These are phyloP conservation scores for Periophthalmus magnuspinnatus DNA, from an alignment of 2,797 vertebrate species.

Conservation along the genomic window DNA sequence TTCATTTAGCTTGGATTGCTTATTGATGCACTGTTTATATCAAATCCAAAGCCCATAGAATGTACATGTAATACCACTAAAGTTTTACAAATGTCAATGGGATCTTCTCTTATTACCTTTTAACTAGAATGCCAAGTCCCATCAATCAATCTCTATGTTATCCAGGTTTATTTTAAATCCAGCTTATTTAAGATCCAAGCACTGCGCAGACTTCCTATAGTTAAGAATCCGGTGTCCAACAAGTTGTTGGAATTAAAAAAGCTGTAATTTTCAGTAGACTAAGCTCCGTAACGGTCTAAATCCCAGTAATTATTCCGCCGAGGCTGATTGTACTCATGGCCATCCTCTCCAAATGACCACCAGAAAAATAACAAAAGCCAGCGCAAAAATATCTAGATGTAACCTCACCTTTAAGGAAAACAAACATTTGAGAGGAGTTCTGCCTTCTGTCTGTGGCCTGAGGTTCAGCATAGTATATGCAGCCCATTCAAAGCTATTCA, in stretches of 20 bases:
- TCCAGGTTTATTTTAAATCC: not conserved
- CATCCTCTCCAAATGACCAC: constrained; percentile 28
- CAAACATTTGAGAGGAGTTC: constrained; percentile 50
- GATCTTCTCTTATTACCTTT: constrained; percentile 7
- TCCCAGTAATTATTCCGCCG: constrained; percentile 13
- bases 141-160: constrained; percentile 1
- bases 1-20: constrained; percentile 10
- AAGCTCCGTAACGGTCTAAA: constrained; percentile 5
- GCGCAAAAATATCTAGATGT: constrained; percentile 47
- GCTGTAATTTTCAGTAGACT: constrained; percentile 10
- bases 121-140: not conserved
- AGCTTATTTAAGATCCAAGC: not conserved
- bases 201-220: not conserved
- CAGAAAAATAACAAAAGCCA: constrained; percentile 48
- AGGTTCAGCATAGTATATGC: constrained; percentile 51
- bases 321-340: constrained; percentile 40
- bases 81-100: not conserved
- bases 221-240: constrained; percentile 8
- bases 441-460: constrained; percentile 17
- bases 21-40: constrained; percentile 7
- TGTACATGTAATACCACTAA: not conserved
- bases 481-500: constrained; percentile 27
- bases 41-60: constrained; percentile 4
- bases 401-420: constrained; percentile 59
- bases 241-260: constrained; percentile 10